Percentiles rank a stretch among this genome's conserved stretches.
Evolutionary conservation across 2,113 vertebrate species (phyloP).

Genomic region (Chlamydotis undulata): DNA sequence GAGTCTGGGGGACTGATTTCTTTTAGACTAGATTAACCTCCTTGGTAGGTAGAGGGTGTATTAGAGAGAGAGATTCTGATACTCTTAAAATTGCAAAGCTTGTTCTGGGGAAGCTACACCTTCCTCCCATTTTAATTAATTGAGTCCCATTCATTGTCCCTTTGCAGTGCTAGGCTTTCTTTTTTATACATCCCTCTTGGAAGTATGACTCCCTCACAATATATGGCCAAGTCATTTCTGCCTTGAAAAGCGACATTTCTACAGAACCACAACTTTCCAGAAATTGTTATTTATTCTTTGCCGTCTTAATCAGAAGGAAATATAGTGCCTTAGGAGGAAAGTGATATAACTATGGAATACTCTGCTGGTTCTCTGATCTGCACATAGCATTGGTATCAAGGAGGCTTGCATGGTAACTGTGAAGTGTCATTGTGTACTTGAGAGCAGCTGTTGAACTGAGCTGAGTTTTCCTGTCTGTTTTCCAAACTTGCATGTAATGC

Average conservation of each 20-base stretch:
- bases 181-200: background rate
- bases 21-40: background rate
- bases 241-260: background rate
- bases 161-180: background rate
- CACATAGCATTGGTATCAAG: background rate
- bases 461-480: background rate
- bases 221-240: background rate
- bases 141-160: background rate
- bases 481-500: background rate
- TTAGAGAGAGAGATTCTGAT: background rate
- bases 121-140: background rate
- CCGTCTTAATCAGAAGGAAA: background rate
- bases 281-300: background rate
- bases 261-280: background rate
- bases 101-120: background rate
- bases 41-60: background rate
- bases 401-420: background rate
- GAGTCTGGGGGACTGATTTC: background rate
- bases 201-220: background rate
- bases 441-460: background rate
- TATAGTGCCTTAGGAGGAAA: slow-evolving; percentile 31
- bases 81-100: background rate
- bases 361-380: background rate
- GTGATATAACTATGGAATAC: background rate
- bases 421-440: background rate